Percentiles rank a stretch among this genome's conserved stretches.
Conservation (phyloP, 2,113 vertebrate species). For the Nipponia nippon region DNA sequence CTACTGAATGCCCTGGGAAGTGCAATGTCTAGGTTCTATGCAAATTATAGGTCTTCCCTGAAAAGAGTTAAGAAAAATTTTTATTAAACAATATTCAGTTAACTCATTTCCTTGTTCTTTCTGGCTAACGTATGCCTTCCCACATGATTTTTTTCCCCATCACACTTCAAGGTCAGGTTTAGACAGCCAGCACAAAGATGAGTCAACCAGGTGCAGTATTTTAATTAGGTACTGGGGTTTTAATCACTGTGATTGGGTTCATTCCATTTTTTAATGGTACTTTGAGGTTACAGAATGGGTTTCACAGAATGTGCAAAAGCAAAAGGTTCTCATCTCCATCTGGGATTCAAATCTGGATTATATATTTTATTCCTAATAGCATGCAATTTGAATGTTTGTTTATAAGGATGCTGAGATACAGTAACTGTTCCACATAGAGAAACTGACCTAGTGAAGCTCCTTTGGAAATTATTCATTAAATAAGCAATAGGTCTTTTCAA, state of each 20-base stretch:
- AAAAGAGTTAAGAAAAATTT: neutral
- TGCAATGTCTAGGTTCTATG: neutral
- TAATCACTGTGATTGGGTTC: slow-evolving; percentile 2
- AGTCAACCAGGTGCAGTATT: slow-evolving; percentile 20
- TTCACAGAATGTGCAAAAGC: slow-evolving; percentile 5
- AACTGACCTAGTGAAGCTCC: neutral
- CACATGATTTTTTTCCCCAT: neutral
- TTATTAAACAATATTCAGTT: neutral
- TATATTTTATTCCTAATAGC: neutral
- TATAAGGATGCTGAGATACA: neutral
- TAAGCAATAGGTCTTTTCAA: neutral
- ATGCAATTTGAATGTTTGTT: neutral
- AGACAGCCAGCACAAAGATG: neutral
- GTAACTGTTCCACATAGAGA: neutral
- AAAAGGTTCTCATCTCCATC: slow-evolving; percentile 26
- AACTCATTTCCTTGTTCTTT: neutral
- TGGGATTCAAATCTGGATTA: slow-evolving; percentile 35
- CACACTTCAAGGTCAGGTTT: slow-evolving; percentile 23
- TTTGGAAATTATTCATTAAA: slow-evolving; percentile 13
- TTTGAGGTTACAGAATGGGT: slow-evolving; percentile 28
- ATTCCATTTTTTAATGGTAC: neutral
- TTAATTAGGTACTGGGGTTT: neutral
- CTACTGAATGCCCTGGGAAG: neutral
- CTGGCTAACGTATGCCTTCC: neutral
- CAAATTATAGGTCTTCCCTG: neutral